These are phyloP conservation scores for Germaria angustata DNA, from an alignment of 2,888 invertebrate genomes.

Conservation along the genomic window DNA sequence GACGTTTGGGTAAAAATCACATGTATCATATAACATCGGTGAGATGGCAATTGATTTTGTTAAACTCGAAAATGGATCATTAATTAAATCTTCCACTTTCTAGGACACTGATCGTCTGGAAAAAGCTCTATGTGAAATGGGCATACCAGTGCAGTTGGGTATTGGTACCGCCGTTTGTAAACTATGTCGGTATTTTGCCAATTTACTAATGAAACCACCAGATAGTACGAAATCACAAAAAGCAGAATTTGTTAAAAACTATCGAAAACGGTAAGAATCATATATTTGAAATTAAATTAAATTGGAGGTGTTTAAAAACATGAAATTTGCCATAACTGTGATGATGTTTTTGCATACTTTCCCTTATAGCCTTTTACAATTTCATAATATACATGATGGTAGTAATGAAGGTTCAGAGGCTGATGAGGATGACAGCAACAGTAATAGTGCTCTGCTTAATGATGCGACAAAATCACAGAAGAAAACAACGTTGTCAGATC, in stretches of 20 bases:
- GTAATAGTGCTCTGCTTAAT: constrained; percentile 62
- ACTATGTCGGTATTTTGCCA: constrained; percentile 89
- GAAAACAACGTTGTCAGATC: neutral
- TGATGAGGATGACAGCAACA: constrained; percentile 76
- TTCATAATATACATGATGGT: constrained; percentile 84
- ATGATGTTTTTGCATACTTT: neutral
- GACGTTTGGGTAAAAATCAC: constrained; percentile 88
- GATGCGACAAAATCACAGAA: constrained; percentile 1
- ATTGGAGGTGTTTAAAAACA: no score
- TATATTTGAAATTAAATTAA: neutral
- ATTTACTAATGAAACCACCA: constrained; percentile 85
- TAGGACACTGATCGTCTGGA: constrained; percentile 82
- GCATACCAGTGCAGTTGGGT: constrained; percentile 85
- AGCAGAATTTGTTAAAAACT: constrained; percentile 81
- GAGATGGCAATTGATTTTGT: constrained; percentile 56
- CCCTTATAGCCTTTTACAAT: constrained; percentile 85
- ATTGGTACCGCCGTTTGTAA: constrained; percentile 89
- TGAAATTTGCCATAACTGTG: no score
- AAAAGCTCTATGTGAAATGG: constrained; percentile 82
- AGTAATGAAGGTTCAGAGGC: constrained; percentile 77
- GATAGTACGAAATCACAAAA: constrained; percentile 80
- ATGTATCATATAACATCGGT: constrained; percentile 86
- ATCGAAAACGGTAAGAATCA: constrained; percentile 83
- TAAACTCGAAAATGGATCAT: neutral
- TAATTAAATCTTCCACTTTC: neutral